These are phyloP conservation scores for Karalla daura DNA, from an alignment of 2,797 vertebrate species.

Conservation along the genomic window DNA sequence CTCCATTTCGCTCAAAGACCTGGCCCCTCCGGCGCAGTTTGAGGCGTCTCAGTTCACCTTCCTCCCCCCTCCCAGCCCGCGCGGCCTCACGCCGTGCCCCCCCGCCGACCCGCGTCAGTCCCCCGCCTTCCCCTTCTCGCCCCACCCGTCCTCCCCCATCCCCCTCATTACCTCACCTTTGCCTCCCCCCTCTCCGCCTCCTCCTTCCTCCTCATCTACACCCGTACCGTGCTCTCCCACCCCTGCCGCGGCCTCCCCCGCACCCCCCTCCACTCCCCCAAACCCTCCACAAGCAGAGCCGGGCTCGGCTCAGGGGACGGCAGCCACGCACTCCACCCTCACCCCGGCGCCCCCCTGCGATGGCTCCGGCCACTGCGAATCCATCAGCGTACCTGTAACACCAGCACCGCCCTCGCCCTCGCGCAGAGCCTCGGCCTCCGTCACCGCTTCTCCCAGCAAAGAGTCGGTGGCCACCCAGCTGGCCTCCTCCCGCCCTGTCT, in stretches of 20 bases:
- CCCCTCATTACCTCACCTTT: constrained; percentile 76
- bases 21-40: constrained; percentile 60
- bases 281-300: constrained; percentile 28
- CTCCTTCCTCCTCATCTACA: constrained; percentile 5
- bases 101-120: constrained; percentile 38
- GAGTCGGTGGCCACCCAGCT: constrained; percentile 45
- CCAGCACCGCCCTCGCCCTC: constrained; percentile 22
- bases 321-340: constrained; percentile 2
- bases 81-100: constrained; percentile 6
- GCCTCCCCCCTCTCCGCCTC: constrained; percentile 44
- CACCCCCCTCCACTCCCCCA: background rate
- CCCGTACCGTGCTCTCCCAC: constrained; percentile 26
- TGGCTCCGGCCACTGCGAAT: constrained; percentile 21
- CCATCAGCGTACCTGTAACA: constrained; percentile 16
- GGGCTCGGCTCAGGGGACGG: constrained; percentile 9
- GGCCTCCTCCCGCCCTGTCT: constrained; percentile 48
- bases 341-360: background rate
- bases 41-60: constrained; percentile 7
- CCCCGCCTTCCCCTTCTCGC: constrained; percentile 41
- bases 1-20: constrained; percentile 72
- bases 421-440: constrained; percentile 19
- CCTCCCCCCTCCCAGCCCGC: background rate
- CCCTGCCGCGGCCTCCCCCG: constrained; percentile 37
- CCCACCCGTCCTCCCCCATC: constrained; percentile 64
- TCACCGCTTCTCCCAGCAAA: constrained; percentile 43